Evolutionary conservation across 2,888 invertebrate species (phyloP), one percentile per base, ranked within the genome.

Genomic region (Heteromyza rotundicornis): DNA sequence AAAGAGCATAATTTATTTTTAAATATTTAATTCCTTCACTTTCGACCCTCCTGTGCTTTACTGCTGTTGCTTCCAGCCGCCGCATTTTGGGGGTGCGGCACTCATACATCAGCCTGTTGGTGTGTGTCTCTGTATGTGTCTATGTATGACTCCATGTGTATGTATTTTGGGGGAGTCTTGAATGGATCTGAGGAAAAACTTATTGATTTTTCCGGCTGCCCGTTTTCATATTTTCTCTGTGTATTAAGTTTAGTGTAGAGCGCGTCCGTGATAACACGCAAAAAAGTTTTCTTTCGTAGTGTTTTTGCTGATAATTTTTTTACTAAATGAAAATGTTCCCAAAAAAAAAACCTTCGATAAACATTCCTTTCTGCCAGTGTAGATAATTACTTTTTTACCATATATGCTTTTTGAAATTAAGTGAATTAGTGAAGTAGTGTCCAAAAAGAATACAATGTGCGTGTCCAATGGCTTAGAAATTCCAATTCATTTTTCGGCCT

Each of bases 171-270:
- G 27, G 27, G 27, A 27, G 27, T 7, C 27, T 27, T 27, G 27
- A n/a, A n/a, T n/a, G n/a, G n/a, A n/a, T n/a, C n/a, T n/a, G n/a
- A n/a, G 50, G 54, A 56, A 63, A 61, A 64, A 24, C 27, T 55
- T 64, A 66, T 66, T 60, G 66, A 66, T 66, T 66, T 64, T 64
- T 60, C 64, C 56, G 52, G 22, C 10, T 23, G 14, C 8, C 50
- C 19, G 50, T 22, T 19, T 24, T 27, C 40, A 14, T 3, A 5
- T 20, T 47, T 17, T 19, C 7, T 47, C 7, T 57, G 24, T 19
- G 24, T 16, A 40, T 44, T 54, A 22, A 59, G 61, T 63, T 59
- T 40, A 24, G 44, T 57, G 47, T 44, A 24, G 55, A 54, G 49
- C 19, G 35, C 57, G 59, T 53, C 32, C 24, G 64, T 59, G 56